Evolutionary conservation across 2,888 invertebrate genomes (phyloP).

Genomic region (Automeris io): DNA sequence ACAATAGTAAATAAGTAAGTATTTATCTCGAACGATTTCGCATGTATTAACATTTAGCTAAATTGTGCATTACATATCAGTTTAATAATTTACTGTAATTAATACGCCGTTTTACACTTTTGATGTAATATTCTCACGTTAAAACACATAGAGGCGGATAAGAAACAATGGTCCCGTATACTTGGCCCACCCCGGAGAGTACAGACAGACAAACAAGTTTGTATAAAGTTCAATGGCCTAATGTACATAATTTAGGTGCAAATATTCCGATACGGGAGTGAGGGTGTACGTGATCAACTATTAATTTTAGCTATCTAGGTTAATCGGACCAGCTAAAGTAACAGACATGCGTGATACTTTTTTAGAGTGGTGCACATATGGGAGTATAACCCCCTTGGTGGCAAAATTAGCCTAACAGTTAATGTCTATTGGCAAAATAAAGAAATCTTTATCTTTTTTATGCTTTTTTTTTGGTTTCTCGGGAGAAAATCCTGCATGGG

Average conservation of each 20-base stretch:
- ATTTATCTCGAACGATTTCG: too few relatives aligned
- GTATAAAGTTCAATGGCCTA: slow-evolving; percentile 42
- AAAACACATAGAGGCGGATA: slow-evolving; percentile 33
- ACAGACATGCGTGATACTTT: neutral
- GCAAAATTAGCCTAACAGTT: neutral
- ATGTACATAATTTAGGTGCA: slow-evolving; percentile 32
- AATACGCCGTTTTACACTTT: slow-evolving; percentile 4
- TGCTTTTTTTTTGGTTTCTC: too few relatives aligned
- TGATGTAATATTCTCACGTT: slow-evolving; percentile 53
- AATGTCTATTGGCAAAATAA: too few relatives aligned
- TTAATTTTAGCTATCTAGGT: slow-evolving; percentile 12
- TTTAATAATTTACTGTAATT: neutral
- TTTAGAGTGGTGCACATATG: neutral
- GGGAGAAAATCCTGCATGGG: too few relatives aligned
- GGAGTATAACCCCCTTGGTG: neutral
- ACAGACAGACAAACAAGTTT: slow-evolving; percentile 24
- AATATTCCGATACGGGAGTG: slow-evolving; percentile 19
- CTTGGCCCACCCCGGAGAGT: slow-evolving; percentile 55
- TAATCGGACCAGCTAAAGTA: slow-evolving; percentile 2
- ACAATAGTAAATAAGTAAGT: too few relatives aligned
- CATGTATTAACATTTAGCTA: neutral
- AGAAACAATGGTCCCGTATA: slow-evolving; percentile 68
- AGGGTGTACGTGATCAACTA: slow-evolving; percentile 8
- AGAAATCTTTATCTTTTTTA: too few relatives aligned
- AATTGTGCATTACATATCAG: neutral